Evolutionary conservation across 2,113 vertebrate species (phyloP).

Genomic region (Tretioscincus oriximinensis): DNA sequence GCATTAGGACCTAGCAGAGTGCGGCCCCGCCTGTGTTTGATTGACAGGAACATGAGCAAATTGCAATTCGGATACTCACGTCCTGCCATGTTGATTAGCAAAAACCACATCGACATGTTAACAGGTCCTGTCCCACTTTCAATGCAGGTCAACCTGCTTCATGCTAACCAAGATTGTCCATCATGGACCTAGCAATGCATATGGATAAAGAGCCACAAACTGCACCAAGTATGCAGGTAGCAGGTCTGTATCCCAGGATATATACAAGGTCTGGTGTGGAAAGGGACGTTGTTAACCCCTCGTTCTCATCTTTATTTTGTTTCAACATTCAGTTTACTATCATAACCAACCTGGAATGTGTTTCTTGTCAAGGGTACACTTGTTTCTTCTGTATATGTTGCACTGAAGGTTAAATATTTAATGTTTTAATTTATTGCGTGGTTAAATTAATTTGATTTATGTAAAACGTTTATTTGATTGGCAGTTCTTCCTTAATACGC

Average conservation of each 20-base stretch:
- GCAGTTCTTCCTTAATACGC: constrained; percentile 56
- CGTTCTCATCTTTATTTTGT: background rate
- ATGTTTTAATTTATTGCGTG: constrained; percentile 84
- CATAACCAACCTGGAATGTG: constrained; percentile 51
- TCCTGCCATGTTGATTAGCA: too few relatives aligned
- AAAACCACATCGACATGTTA: too few relatives aligned
- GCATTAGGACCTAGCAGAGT: too few relatives aligned
- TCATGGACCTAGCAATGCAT: too few relatives aligned
- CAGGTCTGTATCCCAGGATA: background rate
- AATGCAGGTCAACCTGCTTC: too few relatives aligned
- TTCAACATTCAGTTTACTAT: constrained; percentile 28
- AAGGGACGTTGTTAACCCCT: background rate
- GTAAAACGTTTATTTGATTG: constrained; percentile 68
- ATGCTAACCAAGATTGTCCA: too few relatives aligned
- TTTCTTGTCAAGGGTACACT: constrained; percentile 66
- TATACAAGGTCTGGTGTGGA: background rate
- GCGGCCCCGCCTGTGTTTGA: too few relatives aligned
- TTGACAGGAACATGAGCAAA: too few relatives aligned
- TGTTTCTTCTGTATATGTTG: constrained; percentile 80
- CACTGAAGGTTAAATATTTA: constrained; percentile 84
- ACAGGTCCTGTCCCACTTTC: too few relatives aligned
- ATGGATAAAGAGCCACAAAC: background rate
- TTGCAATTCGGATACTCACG: too few relatives aligned
- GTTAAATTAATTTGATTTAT: constrained; percentile 77
- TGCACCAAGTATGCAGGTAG: background rate